These are phyloP conservation scores for Nomada flava DNA, from an alignment of 2,888 invertebrate genomes.

Conservation along the genomic window DNA sequence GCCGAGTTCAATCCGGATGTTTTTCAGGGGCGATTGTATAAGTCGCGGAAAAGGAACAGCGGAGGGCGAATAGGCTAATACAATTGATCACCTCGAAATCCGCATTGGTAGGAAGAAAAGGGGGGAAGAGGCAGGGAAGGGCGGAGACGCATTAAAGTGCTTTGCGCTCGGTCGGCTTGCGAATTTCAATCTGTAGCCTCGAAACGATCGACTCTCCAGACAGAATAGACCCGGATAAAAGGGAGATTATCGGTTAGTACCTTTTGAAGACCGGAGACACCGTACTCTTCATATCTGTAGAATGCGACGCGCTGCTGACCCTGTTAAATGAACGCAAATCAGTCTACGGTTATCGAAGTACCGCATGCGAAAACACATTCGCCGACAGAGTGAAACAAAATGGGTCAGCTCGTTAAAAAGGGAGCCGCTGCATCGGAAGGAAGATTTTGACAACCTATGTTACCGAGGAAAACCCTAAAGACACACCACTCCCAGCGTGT, in stretches of 20 bases:
- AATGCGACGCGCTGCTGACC: slow-evolving; percentile 38
- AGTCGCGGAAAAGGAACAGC: slow-evolving; percentile 42
- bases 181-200: slow-evolving; percentile 67
- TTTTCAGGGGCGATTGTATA: slow-evolving; percentile 49
- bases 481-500: slow-evolving; percentile 28
- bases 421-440: not conserved
- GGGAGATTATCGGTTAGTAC: slow-evolving; percentile 61
- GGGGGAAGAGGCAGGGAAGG: slow-evolving; percentile 27
- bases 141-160: slow-evolving; percentile 67
- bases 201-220: slow-evolving; percentile 61
- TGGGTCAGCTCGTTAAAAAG: not conserved
- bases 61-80: slow-evolving; percentile 57
- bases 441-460: not conserved
- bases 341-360: too few species aligned
- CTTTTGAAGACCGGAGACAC: slow-evolving; percentile 55
- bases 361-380: too few species aligned
- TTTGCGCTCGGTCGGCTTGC: slow-evolving; percentile 68
- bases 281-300: slow-evolving; percentile 51
- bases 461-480: slow-evolving; percentile 21
- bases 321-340: slow-evolving; percentile 5
- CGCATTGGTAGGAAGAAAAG: slow-evolving; percentile 45
- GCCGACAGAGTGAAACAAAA: not conserved
- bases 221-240: slow-evolving; percentile 60
- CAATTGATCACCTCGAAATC: slow-evolving; percentile 66
- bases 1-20: slow-evolving; percentile 43